Evolutionary conservation across 64 coral and sea anemone species (phyloP).

Genomic region (Montipora efflorescens): DNA sequence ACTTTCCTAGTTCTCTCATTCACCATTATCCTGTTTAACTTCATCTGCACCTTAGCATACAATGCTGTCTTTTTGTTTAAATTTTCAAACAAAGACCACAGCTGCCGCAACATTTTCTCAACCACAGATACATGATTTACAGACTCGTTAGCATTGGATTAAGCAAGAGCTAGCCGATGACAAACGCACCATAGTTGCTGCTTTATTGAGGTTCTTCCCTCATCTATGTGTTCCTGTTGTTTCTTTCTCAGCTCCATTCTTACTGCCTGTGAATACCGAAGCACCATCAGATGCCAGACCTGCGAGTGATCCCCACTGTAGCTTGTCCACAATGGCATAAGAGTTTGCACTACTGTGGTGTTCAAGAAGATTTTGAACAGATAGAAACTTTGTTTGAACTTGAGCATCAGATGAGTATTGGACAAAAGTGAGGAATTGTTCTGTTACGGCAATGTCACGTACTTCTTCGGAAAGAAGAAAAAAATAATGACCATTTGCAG

Average conservation of each 20-base stretch:
- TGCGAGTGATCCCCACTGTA: neutral
- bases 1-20: neutral
- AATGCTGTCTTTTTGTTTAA: slow-evolving; percentile 10
- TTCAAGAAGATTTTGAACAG: slow-evolving; percentile 13
- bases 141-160: neutral
- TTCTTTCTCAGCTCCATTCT: slow-evolving; percentile 29
- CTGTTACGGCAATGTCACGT: neutral
- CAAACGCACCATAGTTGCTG: slow-evolving; percentile 22
- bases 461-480: neutral
- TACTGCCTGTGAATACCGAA: slow-evolving; percentile 2
- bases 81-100: slow-evolving; percentile 12
- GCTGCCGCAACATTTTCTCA: neutral
- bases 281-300: slow-evolving; percentile 24
- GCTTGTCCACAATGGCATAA: slow-evolving; percentile 5
- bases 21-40: neutral
- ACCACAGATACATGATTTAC: neutral
- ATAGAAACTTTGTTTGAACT: slow-evolving; percentile 16
- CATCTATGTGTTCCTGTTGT: slow-evolving; percentile 1
- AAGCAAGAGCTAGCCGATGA: neutral
- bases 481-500: slow-evolving; percentile 11
- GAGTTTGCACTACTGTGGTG: slow-evolving; percentile 11
- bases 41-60: slow-evolving; percentile 21
- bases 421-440: slow-evolving; percentile 16
- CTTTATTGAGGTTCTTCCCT: neutral
- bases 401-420: slow-evolving; percentile 5